These are phyloP conservation scores for Enoplolaimus lenunculus DNA, from an alignment of 2,888 invertebrate species.

Conservation along the genomic window DNA sequence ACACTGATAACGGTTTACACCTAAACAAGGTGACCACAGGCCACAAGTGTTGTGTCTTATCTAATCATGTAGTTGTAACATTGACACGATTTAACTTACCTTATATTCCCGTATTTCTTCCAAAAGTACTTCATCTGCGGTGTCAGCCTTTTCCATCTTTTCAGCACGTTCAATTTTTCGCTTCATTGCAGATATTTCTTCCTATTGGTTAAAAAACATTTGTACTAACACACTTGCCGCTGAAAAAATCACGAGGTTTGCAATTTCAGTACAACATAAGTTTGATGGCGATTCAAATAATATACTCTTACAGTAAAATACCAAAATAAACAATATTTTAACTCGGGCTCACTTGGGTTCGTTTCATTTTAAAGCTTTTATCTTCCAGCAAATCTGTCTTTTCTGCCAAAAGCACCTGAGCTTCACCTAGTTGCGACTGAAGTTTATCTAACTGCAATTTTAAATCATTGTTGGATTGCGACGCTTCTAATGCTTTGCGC, in stretches of 20 bases:
- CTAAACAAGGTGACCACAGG: no score
- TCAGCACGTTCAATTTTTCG: constrained; percentile 90
- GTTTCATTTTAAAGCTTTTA: constrained; percentile 85
- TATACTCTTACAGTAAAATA: no score
- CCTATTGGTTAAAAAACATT: no score
- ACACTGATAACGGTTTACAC: no score
- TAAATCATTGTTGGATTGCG: constrained; percentile 88
- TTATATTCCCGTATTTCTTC: constrained; percentile 96
- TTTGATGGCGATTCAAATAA: no score
- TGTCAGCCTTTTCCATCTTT: constrained; percentile 86
- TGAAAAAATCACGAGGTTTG: no score
- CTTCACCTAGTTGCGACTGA: constrained; percentile 92
- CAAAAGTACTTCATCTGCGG: constrained; percentile 84
- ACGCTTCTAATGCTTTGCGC: constrained; percentile 87
- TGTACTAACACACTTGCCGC: no score
- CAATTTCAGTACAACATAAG: no score
- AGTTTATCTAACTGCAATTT: constrained; percentile 94
- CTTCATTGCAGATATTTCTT: constrained; percentile 77
- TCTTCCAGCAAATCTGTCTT: constrained; percentile 89
- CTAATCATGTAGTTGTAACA: no score
- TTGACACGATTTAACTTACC: constrained; percentile 33
- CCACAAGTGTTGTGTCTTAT: no score
- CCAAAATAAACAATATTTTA: no score
- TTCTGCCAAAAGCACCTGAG: constrained; percentile 85
- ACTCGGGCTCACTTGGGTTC: constrained; percentile 50